phyloP scores from a whole-genome alignment of 2,888 invertebrate species.

The Colletes collaris region DNA sequence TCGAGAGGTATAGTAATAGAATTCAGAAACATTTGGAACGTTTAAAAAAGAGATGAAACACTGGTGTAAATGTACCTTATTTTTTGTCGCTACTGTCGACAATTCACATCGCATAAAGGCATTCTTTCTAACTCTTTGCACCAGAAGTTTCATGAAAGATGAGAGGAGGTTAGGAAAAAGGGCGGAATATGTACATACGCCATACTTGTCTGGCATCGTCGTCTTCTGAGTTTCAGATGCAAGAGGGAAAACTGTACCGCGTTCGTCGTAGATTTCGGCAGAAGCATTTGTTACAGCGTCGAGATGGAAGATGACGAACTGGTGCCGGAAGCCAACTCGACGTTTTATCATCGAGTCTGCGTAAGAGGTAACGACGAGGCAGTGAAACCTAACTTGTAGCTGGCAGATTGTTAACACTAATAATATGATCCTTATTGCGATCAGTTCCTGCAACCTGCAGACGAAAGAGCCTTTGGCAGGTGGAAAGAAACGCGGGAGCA shows the following conservation, averaged over 20 bases:
- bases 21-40: too few relatives aligned
- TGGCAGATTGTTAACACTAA: not conserved
- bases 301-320: conserved; percentile 73
- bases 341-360: conserved; percentile 88
- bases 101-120: too few relatives aligned
- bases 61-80: too few relatives aligned
- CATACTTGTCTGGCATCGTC: too few relatives aligned
- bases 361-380: conserved; percentile 83
- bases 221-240: conserved; percentile 69
- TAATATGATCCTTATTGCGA: not conserved
- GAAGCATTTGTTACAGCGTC: conserved; percentile 74
- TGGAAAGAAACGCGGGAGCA: conserved; percentile 90
- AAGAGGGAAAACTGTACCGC: conserved; percentile 74
- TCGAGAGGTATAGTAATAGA: conserved; percentile 70
- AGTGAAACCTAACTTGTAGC: not conserved
- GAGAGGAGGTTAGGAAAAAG: too few relatives aligned
- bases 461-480: conserved; percentile 87
- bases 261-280: conserved; percentile 76
- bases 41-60: too few relatives aligned
- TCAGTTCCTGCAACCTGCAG: conserved; percentile 85
- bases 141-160: too few relatives aligned
- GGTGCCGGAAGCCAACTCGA: conserved; percentile 85
- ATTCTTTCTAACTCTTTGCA: too few relatives aligned
- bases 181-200: too few relatives aligned
- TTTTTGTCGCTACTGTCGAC: too few relatives aligned